phyloP scores from a whole-genome alignment of 2,113 vertebrate species.

The Tyrannus savana region DNA sequence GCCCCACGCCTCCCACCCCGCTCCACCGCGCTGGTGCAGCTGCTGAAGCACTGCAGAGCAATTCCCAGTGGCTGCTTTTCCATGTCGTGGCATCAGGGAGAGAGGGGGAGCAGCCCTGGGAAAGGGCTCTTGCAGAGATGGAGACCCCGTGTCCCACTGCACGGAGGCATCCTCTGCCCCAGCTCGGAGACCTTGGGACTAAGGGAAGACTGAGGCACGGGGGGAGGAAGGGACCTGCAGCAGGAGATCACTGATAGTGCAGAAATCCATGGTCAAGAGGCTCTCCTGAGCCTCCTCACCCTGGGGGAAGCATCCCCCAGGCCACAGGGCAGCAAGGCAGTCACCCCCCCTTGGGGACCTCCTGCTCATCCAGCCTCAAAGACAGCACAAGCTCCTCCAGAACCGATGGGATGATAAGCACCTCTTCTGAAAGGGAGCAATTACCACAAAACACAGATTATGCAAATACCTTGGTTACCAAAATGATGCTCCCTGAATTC shows the following conservation, averaged over 20 bases:
- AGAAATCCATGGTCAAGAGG: not conserved
- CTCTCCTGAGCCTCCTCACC: not conserved
- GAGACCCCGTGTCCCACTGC: not conserved
- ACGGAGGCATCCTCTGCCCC: not conserved
- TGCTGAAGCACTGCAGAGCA: rapidly evolving
- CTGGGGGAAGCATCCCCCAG: not conserved
- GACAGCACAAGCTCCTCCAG: not conserved
- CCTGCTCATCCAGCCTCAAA: not conserved
- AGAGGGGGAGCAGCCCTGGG: not conserved
- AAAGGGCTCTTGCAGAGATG: not conserved
- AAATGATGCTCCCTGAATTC: conserved; percentile 25
- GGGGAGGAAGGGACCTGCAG: not conserved
- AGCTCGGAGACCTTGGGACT: not conserved
- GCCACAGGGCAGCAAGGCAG: not conserved
- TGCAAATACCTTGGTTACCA: conserved; percentile 63
- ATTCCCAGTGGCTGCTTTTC: not conserved
- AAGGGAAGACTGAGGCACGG: not conserved
- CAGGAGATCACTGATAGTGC: not conserved
- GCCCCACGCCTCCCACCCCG: rapidly evolving
- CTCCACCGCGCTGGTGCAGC: rapidly evolving
- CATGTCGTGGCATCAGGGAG: rapidly evolving
- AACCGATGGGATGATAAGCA: not conserved
- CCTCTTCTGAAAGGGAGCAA: conserved; percentile 51
- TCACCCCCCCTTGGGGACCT: not conserved
- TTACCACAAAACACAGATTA: conserved; percentile 56